Evolutionary conservation across 2,113 vertebrate genomes (phyloP).

Genomic region (Burhinus oedicnemus): DNA sequence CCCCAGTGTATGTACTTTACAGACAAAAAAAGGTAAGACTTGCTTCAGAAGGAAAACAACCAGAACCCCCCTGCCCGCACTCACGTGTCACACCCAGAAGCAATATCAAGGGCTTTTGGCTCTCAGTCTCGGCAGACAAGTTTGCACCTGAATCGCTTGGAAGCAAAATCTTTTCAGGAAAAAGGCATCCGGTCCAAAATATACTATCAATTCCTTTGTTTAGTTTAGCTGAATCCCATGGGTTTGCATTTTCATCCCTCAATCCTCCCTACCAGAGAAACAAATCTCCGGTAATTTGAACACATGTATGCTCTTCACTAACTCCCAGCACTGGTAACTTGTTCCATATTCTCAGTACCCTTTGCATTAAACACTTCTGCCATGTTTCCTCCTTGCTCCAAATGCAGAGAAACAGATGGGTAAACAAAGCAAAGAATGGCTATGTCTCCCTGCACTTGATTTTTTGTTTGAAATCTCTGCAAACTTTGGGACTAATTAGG

Average conservation of each 20-base stretch:
- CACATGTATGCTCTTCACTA: background rate
- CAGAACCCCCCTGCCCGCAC: background rate
- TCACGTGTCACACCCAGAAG: constrained; percentile 10
- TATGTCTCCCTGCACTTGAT: background rate
- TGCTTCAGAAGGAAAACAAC: background rate
- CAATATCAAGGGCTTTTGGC: background rate
- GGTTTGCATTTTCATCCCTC: constrained; percentile 51
- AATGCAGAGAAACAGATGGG: constrained; percentile 33
- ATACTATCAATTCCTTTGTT: background rate
- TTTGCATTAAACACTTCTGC: background rate
- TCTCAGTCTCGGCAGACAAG: background rate
- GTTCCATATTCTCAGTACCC: constrained; percentile 29
- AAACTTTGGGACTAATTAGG: background rate
- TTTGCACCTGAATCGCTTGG: constrained; percentile 50
- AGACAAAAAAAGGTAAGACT: background rate
- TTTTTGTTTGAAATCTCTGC: background rate
- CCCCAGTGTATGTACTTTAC: background rate
- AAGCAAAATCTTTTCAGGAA: constrained; percentile 34
- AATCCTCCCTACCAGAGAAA: constrained; percentile 20
- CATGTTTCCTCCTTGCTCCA: background rate
- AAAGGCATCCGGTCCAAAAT: constrained; percentile 7
- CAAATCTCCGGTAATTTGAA: constrained; percentile 42
- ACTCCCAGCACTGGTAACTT: background rate
- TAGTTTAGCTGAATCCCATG: constrained; percentile 32
- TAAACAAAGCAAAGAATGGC: background rate